Evolutionary conservation across 2,888 invertebrate genomes (phyloP).

Genomic region (Meta bourneti): DNA sequence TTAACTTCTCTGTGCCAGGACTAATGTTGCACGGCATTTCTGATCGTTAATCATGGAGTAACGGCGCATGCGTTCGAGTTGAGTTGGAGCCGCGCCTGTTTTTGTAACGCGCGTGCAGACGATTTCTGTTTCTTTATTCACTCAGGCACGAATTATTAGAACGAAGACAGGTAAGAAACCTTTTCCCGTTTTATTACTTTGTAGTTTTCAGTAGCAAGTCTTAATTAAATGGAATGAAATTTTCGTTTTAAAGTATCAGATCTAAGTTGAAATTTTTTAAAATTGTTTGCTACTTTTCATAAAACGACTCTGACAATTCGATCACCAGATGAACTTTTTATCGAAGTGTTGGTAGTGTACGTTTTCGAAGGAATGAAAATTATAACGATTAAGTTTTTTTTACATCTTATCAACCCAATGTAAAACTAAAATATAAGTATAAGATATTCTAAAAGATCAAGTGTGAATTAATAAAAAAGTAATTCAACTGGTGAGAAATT

Average conservation of each 20-base stretch:
- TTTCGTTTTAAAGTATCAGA: not conserved
- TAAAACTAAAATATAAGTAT: not conserved
- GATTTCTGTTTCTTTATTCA: constrained; percentile 40
- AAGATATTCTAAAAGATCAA: not conserved
- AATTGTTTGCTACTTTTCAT: not conserved
- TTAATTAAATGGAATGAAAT: not conserved
- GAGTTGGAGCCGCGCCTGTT: constrained; percentile 29
- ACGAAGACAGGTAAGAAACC: constrained; percentile 21
- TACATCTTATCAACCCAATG: not conserved
- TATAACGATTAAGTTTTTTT: not conserved
- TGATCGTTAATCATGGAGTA: constrained; percentile 38
- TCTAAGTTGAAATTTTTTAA: not conserved
- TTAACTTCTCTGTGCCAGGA: constrained; percentile 37
- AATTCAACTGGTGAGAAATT: not conserved
- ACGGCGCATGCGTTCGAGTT: constrained; percentile 44
- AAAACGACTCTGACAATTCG: not conserved
- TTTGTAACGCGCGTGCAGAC: constrained; percentile 42
- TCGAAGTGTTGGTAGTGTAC: not conserved
- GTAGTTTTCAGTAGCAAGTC: not conserved
- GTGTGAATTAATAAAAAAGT: not conserved
- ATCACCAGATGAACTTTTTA: not conserved
- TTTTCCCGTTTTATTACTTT: not conserved
- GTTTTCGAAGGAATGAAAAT: not conserved
- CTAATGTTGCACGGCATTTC: constrained; percentile 21
- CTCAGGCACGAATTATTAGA: not conserved